Evolutionary conservation across 2,797 vertebrate species (phyloP).

Genomic region (Chelmon rostratus): DNA sequence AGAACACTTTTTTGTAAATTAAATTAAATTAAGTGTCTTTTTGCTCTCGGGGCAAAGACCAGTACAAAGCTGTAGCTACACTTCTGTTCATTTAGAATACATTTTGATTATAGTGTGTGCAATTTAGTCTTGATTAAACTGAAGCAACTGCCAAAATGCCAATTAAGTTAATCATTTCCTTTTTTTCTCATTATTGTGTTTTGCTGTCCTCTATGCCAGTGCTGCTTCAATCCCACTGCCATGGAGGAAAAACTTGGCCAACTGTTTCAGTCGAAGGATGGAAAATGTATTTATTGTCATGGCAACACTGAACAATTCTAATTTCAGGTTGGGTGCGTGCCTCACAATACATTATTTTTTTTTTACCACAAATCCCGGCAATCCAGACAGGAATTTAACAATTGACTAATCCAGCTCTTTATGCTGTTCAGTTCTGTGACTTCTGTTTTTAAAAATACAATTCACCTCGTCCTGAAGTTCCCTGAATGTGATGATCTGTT

Average conservation of each 20-base stretch:
- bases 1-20: not conserved
- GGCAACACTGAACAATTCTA: slow-evolving; percentile 16
- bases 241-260: not conserved
- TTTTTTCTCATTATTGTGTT: not conserved
- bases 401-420: not conserved
- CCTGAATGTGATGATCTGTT: slow-evolving; percentile 90
- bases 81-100: not conserved
- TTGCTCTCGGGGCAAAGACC: not conserved
- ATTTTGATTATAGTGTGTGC: not conserved
- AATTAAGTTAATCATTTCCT: slow-evolving; percentile 19
- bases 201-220: not conserved
- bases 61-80: not conserved
- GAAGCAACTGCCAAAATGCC: slow-evolving; percentile 13
- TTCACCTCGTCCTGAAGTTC: slow-evolving; percentile 92
- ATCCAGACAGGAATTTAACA: not conserved
- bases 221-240: slow-evolving; percentile 7
- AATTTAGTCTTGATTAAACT: slow-evolving; percentile 1
- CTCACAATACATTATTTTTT: not conserved
- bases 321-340: not conserved
- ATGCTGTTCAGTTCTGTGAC: not conserved
- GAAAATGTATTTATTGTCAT: slow-evolving; percentile 14
- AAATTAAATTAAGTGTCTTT: not conserved
- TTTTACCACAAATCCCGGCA: not conserved
- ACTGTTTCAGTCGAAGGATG: not conserved
- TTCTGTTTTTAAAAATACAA: not conserved